Conservation (phyloP, 2,888 invertebrate genomes). For the Lamproptera curius region DNA sequence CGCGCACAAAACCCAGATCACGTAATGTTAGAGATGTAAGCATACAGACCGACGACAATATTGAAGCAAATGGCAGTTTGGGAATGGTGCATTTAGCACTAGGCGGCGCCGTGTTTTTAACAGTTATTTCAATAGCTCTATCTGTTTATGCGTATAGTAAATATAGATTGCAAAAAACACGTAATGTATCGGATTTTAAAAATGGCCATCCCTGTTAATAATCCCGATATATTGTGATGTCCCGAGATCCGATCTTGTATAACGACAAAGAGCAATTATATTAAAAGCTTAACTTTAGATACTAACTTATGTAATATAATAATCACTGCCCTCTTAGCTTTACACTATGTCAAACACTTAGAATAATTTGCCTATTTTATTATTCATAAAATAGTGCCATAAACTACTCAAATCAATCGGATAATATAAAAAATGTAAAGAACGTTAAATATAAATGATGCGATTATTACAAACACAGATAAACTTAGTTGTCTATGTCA, state of each 20-base stretch:
- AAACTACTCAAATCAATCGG: too few relatives aligned
- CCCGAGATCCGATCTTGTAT: constrained; percentile 28
- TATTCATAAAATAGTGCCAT: constrained; percentile 69
- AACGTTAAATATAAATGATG: too few relatives aligned
- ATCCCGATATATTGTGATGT: constrained; percentile 12
- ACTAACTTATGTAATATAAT: constrained; percentile 12
- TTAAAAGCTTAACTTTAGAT: constrained; percentile 19
- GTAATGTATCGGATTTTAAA: constrained; percentile 19
- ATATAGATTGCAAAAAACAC: constrained; percentile 27
- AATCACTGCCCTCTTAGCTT: constrained; percentile 39
- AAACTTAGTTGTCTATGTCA: too few relatives aligned
- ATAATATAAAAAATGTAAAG: too few relatives aligned
- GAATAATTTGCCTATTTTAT: constrained; percentile 57
- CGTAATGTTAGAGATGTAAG: constrained; percentile 55
- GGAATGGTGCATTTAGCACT: constrained; percentile 44
- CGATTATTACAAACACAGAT: too few relatives aligned
- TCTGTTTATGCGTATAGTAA: constrained; percentile 43
- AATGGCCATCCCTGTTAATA: constrained; percentile 33
- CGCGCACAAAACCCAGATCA: constrained; percentile 53
- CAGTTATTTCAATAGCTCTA: constrained; percentile 43
- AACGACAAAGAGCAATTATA: constrained; percentile 21
- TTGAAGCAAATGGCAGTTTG: constrained; percentile 34
- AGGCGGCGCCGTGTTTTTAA: constrained; percentile 44
- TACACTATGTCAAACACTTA: constrained; percentile 42
- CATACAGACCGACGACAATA: constrained; percentile 28